A percentile compares a stretch with the other conserved stretches of the same genome.
phyloP scores from a whole-genome alignment of 2,113 vertebrate genomes.

The Hyperopisus bebe region DNA sequence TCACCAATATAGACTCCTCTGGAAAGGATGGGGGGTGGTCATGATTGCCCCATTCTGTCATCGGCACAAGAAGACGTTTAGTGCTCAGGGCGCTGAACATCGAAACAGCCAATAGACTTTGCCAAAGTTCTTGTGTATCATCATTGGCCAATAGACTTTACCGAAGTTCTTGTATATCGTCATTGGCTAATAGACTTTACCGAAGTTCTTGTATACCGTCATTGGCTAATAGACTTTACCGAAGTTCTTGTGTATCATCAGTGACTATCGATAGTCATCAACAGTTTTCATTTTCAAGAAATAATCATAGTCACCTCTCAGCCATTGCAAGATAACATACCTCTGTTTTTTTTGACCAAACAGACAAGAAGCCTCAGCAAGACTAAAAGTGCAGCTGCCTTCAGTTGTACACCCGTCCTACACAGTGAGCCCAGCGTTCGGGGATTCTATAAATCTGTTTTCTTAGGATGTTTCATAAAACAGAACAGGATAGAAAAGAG shows the following conservation, averaged over 20 bases:
- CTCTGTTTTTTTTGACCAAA: neutral
- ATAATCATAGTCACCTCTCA: neutral
- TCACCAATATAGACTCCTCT: neutral
- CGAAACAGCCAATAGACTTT: neutral
- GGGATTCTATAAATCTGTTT: neutral
- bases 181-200: no score
- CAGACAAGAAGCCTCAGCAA: neutral
- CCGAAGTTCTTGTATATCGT: no score
- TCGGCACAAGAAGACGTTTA: neutral
- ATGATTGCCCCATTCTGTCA: neutral
- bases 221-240: no score
- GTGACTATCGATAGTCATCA: neutral
- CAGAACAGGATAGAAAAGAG: neutral
- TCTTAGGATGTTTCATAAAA: neutral
- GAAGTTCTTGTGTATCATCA: neutral
- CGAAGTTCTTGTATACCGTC: no score
- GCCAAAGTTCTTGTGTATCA: neutral
- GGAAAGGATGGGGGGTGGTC: neutral
- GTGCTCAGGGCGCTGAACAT: neutral
- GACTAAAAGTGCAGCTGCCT: neutral
- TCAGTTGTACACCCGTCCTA: neutral
- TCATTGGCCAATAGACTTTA: no score
- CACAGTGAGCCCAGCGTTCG: neutral
- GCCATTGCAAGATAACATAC: neutral
- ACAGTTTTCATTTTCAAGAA: neutral